Evolutionary conservation across 2,797 vertebrate genomes (phyloP), one percentile per base, ranked within the genome.

Genomic region (Sylvia borin): DNA sequence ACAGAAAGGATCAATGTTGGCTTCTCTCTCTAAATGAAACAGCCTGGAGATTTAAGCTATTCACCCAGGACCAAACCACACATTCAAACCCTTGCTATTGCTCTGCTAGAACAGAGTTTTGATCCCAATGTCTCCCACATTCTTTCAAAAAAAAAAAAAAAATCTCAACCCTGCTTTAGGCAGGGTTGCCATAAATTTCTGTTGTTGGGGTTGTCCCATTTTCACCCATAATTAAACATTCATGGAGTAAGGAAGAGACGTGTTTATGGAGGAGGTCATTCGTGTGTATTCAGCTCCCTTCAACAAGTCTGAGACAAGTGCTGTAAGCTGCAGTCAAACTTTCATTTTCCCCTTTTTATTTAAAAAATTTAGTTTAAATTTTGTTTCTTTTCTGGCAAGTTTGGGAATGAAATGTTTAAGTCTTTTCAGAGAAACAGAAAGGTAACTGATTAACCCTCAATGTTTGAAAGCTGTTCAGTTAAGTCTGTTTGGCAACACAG

Each of bases 91-190:
- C 73, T 11, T 11, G 9, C 64, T 26, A 40, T 17, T 45, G 9
- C 40, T 64, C 50, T 42, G 27, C 42, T 64, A 77, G 25, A 50
- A 40, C 15, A 47, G 17, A 29, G 70, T 61, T 91, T 77, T 85
- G 38, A 88, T 68, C 68, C 48, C 40, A 43, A 3, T 12, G n/a
- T 70, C 45, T 88, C 45, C 65, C 79, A 75, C 32, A 68, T 47
- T 22, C 70, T 68, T 68, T 54, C 18, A 85, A 85, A 94, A 78
- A 79, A 80, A 58, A 50, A 85, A 85, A 94, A 78, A 79, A 80
- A 58, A 50, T 65, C 31, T 51, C 66, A 91, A 83, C 13, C 29
- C 61, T 88, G 54, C 8, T 71, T 80, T 65, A 92, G 65, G 34
- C 68, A 74, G 43, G 11, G 20, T 25, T 83, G 47, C 65, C 70